A percentile compares a stretch with the other conserved stretches of the same genome.
These are phyloP conservation scores for Lasioglossum figueresi DNA, from an alignment of 2,888 invertebrate species.

Conservation along the genomic window DNA sequence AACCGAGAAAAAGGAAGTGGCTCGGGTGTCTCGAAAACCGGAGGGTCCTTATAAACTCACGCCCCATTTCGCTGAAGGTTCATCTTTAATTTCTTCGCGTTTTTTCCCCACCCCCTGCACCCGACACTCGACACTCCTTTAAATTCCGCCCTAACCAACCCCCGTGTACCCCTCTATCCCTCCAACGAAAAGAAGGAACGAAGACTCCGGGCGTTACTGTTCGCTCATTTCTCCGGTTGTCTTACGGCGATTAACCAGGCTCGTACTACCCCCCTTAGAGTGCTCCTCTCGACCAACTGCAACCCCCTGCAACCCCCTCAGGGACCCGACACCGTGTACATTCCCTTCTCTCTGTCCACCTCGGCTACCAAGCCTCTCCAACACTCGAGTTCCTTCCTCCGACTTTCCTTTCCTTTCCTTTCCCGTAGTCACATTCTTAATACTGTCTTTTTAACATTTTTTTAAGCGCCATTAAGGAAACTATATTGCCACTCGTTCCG, in stretches of 20 bases:
- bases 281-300: conserved; percentile 55
- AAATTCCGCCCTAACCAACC: conserved; percentile 77
- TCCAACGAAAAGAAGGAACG: conserved; percentile 47
- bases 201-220: conserved; percentile 74
- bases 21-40: conserved; percentile 60
- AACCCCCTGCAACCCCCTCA: conserved; percentile 45
- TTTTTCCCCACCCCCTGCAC: conserved; percentile 71
- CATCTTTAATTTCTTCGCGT: conserved; percentile 84
- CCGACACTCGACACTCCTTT: conserved; percentile 81
- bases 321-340: conserved; percentile 58
- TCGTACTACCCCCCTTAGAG: conserved; percentile 68
- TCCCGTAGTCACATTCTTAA: conserved; percentile 82
- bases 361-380: conserved; percentile 32
- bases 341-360: conserved; percentile 52
- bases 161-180: conserved; percentile 42
- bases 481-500: conserved; percentile 82
- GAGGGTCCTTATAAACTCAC: conserved; percentile 82
- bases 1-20: conserved; percentile 55
- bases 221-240: conserved; percentile 84
- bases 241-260: conserved; percentile 84
- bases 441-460: conserved; percentile 83
- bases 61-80: conserved; percentile 83
- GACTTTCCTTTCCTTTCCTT: conserved; percentile 69
- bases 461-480: conserved; percentile 84
- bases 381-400: conserved; percentile 62